Base-by-base conservation (phyloP, 2,888 invertebrate genomes). In the Thecocarcelia acutangulata region DNA sequence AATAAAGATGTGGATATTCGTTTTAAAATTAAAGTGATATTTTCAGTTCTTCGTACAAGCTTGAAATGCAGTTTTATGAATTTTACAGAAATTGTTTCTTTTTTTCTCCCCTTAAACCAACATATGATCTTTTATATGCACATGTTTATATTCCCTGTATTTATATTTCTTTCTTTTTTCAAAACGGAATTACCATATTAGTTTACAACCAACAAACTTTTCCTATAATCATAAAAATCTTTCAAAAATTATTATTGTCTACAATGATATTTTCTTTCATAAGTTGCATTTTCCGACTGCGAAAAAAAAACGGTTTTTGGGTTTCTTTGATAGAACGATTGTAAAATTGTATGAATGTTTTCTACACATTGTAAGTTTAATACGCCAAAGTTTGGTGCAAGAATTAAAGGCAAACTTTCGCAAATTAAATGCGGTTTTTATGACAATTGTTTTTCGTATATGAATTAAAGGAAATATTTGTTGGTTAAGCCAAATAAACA, bases 151-250 rank as follows among this genome's bases (percentile, higher is more conserved):
- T n/a, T n/a, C n/a, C n/a, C n/a, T n/a, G 33, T 64, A 40, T 48
- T 63, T 24, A 33, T 37, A 4, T 15, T n/a, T 42, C n/a, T 11
- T 44, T 19, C 28, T 68, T 3, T 19, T 21, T 64, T 56, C 17
- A 5, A 52, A 56, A 61, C 42, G 52, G 8, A 75, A 75, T 69
- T 59, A 64, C 50, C 70, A 80, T 70, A 59, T 79, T 59, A 66
- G 59, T 59, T 73, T 61, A 24, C 50, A 48, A 56, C 74, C 68
- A 33, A 64, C 15, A 87, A 87, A 88, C 85, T 88, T 88, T 88
- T 86, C 85, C 59, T 86, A 88, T 88, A 87, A 88, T 87, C 87
- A 86, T 87, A 87, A 87, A 87, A 87, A 86, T 87, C 85, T 87
- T 87, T 37, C 19, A 37, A 61, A 77, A 54, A 73, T 73, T 42